These are phyloP conservation scores for Sitophilus oryzae DNA, from an alignment of 1,140 invertebrate species.

Conservation along the genomic window DNA sequence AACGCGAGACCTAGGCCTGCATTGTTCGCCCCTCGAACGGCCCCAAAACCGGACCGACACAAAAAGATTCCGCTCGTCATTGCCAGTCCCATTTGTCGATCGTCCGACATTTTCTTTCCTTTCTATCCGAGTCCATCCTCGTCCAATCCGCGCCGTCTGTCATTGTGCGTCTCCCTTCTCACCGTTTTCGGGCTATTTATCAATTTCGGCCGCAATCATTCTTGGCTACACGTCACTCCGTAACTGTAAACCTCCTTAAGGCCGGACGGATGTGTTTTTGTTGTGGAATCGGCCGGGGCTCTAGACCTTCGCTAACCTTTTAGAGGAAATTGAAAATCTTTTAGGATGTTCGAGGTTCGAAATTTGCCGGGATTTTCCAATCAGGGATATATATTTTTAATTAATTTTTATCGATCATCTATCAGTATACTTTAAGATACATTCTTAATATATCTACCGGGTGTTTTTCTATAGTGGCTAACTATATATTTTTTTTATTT, in stretches of 20 bases:
- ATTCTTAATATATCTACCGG: too few relatives aligned
- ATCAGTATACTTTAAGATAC: too few relatives aligned
- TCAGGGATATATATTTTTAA: background rate
- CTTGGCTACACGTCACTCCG: conserved; percentile 1
- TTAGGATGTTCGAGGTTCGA: background rate
- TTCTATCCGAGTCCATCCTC: too few relatives aligned
- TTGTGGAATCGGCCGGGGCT: background rate
- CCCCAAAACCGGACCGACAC: too few relatives aligned
- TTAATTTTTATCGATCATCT: background rate
- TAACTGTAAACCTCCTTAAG: conserved; percentile 3
- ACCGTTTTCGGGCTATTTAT: conserved; percentile 3
- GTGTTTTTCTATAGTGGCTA: too few relatives aligned
- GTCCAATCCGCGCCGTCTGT: background rate
- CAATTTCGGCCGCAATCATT: conserved; percentile 8
- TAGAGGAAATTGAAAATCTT: conserved; percentile 2
- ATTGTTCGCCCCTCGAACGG: too few relatives aligned
- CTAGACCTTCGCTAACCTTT: background rate
- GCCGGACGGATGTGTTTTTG: conserved; percentile 2
- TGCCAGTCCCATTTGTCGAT: conserved; percentile 5
- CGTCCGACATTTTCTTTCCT: background rate
- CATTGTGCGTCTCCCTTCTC: background rate
- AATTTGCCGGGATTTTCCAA: background rate
- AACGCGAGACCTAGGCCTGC: too few relatives aligned
- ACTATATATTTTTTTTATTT: too few relatives aligned
- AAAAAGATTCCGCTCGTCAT: background rate